Evolutionary conservation across 2,797 vertebrate species (phyloP), one percentile per base, ranked within the genome.

Genomic region (Rhodeus uyekii): DNA sequence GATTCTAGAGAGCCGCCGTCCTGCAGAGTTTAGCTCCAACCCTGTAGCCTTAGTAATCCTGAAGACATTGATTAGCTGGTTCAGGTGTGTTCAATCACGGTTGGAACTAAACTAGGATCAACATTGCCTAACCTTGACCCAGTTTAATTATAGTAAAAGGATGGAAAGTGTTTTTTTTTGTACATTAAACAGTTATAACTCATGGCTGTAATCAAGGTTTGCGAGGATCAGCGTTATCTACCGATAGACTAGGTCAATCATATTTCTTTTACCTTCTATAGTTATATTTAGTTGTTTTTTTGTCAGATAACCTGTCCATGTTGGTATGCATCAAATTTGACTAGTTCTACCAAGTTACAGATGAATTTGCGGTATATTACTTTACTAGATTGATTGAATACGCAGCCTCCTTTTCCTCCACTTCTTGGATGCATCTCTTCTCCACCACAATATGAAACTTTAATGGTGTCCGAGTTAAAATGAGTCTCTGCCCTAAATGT

Each of bases 391-490:
- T 34, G 22, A 63, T 2, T 38, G 36, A 24, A 72, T 64, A 16
- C 73, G 73, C 29, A 64, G 3, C 13, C n/a, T 29, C 53, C 72
- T 13, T 16, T 36, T 48, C 42, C 8, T 4, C 69, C 46, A 53
- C 73, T 72, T 38, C 42, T 55, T 82, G 85, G 36, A 24, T 85
- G 83, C 39, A 55, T 61, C 34, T 55, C 83, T 84, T 84, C 63
- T 88, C 84, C 1, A 8, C 79, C 76, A 85, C 85, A 72, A 80
- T 89, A 87, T 94, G 86, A 94, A 95, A 93, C 90, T 93, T 94
- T 94, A 88, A 93, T 93, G 90, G 85, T 87, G 87, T 88, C 93
- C 87, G 92, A 92, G 91, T 93, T 93, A 91, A 93, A 93, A 90
- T 92, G 90, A 93, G 87, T 89, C 90, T 87, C 46, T 65, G 88